Percentiles rank a stretch among this genome's conserved stretches.
Conservation (phyloP, 2,797 vertebrate species). For the Eidolon dupreanum region DNA sequence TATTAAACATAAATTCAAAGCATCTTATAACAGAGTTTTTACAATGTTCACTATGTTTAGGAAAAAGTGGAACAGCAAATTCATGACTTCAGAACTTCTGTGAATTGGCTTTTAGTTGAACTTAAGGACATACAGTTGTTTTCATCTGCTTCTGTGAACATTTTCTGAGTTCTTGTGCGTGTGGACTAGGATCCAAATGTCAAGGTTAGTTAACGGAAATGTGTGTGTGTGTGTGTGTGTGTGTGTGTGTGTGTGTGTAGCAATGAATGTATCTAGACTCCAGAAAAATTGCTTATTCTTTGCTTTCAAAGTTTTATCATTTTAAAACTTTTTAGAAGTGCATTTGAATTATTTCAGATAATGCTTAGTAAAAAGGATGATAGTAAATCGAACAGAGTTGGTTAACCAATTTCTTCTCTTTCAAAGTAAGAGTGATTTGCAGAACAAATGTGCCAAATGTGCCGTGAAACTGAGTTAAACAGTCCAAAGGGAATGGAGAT, state of each 20-base stretch:
- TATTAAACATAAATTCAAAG: constrained; percentile 47
- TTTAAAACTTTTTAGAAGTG: neutral
- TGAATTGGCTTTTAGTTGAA: constrained; percentile 1
- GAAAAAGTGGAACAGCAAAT: constrained; percentile 41
- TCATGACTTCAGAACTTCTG: neutral
- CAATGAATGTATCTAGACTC: neutral
- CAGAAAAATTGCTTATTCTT: neutral
- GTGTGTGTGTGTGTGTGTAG: neutral
- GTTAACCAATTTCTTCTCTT: neutral
- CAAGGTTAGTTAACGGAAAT: neutral
- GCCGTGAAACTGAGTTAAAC: neutral
- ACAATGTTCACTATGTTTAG: constrained; percentile 11
- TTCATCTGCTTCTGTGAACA: constrained; percentile 2
- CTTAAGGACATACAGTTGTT: neutral
- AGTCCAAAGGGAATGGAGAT: neutral
- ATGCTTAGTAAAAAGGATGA: constrained; percentile 8
- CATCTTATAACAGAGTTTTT: neutral
- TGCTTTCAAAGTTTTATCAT: neutral
- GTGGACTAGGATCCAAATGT: neutral
- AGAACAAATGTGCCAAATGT: neutral
- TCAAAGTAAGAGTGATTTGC: neutral
- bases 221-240: neutral
- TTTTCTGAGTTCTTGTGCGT: constrained; percentile 27
- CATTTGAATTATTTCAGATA: constrained; percentile 36
- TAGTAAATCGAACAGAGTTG: neutral